Evolutionary conservation across 2,888 invertebrate genomes (phyloP).

Genomic region (Deilephila porcellus): DNA sequence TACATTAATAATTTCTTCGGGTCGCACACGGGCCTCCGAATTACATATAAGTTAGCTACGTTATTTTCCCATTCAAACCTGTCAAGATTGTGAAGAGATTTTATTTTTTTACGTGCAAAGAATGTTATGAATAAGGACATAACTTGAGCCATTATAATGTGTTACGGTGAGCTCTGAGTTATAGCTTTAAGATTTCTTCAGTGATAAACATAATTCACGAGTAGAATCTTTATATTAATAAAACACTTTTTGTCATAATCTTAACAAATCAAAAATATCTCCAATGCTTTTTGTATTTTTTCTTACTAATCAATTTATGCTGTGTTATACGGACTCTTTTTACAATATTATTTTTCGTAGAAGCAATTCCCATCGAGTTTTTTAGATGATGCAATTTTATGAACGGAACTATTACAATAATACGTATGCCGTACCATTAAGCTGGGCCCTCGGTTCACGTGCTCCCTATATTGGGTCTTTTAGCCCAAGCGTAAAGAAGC

Average conservation of each 20-base stretch:
- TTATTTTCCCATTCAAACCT: slow-evolving; percentile 71
- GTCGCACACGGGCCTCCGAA: slow-evolving; percentile 61
- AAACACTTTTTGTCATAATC: background rate
- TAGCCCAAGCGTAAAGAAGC: background rate
- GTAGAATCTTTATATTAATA: no score
- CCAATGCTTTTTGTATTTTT: background rate
- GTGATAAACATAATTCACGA: slow-evolving; percentile 47
- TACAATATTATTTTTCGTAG: background rate
- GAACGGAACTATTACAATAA: slow-evolving; percentile 3
- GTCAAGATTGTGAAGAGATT: slow-evolving; percentile 70
- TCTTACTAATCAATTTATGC: background rate
- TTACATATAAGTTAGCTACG: slow-evolving; percentile 68
- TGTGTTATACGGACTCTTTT: background rate
- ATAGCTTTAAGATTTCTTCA: slow-evolving; percentile 53
- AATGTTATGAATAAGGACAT: slow-evolving; percentile 70
- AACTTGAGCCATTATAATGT: slow-evolving; percentile 59
- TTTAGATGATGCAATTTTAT: slow-evolving; percentile 6
- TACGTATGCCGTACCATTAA: background rate
- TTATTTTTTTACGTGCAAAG: slow-evolving; percentile 77
- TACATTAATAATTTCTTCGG: slow-evolving; percentile 75
- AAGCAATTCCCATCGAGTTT: background rate
- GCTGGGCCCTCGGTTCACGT: background rate
- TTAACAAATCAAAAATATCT: background rate
- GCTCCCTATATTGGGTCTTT: background rate
- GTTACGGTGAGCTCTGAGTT: slow-evolving; percentile 48